phyloP scores from a whole-genome alignment of 2,888 invertebrate genomes.

The Thumatha senex region DNA sequence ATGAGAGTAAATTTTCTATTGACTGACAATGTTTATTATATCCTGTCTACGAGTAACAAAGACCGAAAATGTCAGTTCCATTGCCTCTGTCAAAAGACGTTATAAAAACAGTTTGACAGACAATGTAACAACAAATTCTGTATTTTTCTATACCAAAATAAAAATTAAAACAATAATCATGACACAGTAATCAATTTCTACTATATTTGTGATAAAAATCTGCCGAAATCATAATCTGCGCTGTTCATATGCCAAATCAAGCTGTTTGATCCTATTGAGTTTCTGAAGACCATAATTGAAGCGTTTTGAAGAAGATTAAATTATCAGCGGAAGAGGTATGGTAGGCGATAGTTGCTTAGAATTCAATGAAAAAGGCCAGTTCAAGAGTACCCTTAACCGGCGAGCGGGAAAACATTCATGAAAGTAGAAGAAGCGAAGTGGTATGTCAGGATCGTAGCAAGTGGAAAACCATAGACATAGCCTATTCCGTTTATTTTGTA shows the following conservation, averaged over 20 bases:
- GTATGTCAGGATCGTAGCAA: too few relatives aligned
- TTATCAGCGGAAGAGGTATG: background rate
- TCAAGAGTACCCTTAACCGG: too few relatives aligned
- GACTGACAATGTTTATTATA: too few relatives aligned
- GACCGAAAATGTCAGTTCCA: too few relatives aligned
- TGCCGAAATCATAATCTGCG: background rate
- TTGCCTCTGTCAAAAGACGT: background rate
- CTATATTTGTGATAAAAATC: background rate
- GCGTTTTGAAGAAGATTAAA: background rate
- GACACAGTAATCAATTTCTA: background rate
- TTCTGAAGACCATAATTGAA: background rate
- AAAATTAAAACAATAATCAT: background rate
- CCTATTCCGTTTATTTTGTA: too few relatives aligned
- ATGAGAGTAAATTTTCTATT: too few relatives aligned
- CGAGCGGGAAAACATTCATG: too few relatives aligned
- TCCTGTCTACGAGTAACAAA: too few relatives aligned
- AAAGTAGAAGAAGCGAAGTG: too few relatives aligned
- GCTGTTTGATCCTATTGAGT: background rate
- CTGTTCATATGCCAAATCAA: background rate
- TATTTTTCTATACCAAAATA: background rate
- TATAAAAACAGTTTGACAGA: background rate
- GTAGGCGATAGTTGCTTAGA: background rate
- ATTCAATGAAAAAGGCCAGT: too few relatives aligned
- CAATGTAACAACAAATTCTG: background rate
- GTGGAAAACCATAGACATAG: too few relatives aligned